A percentile compares a stretch with the other conserved stretches of the same genome.
phyloP scores from a whole-genome alignment of 2,888 invertebrate species.

The Xanthia togata region DNA sequence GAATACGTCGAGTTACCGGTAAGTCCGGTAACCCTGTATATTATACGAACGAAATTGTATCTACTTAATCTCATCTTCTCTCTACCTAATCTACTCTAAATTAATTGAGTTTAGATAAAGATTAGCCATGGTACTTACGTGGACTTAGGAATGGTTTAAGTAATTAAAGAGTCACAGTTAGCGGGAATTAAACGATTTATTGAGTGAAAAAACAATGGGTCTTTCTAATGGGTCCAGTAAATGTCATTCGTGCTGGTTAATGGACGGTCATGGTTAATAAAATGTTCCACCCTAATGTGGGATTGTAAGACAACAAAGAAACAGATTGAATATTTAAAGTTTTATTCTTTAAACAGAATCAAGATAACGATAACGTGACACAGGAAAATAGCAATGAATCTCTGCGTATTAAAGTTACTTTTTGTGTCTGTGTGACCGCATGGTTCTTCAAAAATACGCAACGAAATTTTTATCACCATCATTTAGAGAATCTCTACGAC shows the following conservation, averaged over 20 bases:
- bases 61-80: too few species aligned
- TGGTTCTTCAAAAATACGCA: too few species aligned
- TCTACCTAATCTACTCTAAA: background rate
- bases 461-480: too few species aligned
- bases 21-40: too few species aligned
- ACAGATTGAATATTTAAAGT: background rate
- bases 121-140: constrained; percentile 1
- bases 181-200: constrained; percentile 34
- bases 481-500: too few species aligned
- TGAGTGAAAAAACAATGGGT: constrained; percentile 49
- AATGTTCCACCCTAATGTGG: background rate
- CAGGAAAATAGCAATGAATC: background rate
- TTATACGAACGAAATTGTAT: background rate
- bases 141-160: constrained; percentile 4
- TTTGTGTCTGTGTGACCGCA: too few species aligned
- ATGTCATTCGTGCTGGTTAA: constrained; percentile 36
- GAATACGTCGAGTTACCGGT: too few species aligned
- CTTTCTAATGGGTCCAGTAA: constrained; percentile 36
- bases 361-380: background rate
- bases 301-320: background rate
- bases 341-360: background rate
- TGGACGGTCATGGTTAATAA: constrained; percentile 2
- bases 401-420: too few species aligned
- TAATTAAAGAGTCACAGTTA: constrained; percentile 15
- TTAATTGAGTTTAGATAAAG: background rate